Base-by-base conservation (phyloP, 1,140 invertebrate genomes). In the Bombyx mori region DNA sequence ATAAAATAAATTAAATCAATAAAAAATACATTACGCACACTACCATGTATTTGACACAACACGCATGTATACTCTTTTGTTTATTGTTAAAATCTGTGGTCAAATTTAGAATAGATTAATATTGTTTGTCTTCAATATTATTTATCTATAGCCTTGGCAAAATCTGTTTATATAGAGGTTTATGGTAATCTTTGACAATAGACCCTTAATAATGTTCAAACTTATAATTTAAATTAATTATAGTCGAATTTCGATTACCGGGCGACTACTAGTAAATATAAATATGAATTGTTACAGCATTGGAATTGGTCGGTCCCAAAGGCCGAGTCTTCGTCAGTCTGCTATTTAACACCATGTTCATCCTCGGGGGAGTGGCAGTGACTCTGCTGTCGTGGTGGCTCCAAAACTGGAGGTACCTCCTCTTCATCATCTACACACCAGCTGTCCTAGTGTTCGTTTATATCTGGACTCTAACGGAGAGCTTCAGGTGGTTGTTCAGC, bases 401-500 rank as follows among this genome's bases (percentile, higher is more conserved):
- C 1, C 90, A 90, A 54, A 90, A 93, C 65, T 96, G 94, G 94
- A 87, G 93, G 56, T 77, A 88, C 51, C 76, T 94, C 10, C 89
- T 95, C 42, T 89, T 93, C 44, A 85, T 92, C 35, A 89, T 93
- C 46, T 95, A 94, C 62, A 85, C 88, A 0, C 91, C 93, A 7
- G 91, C 92, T 10, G 69, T 95, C 9, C 77, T 92, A 6, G 86
- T 92, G n/a, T 77, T 94, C 45, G 73, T 90, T 7, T 91, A 92
- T 69, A 89, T 90, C 26, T 90, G 90, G 80, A 76, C 90, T 35
- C 67, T 92, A 2, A 90, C 90, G 0, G 92, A 93, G 76, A 93
- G 92, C 51, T 89, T 92, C 61, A 82, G 94, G 67, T 96, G 95
- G 95, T 87, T 94, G 26, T 81, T 95, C 61, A 92, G 93, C n/a